These are phyloP conservation scores for Onychostoma macrolepis DNA, from an alignment of 2,113 vertebrate genomes.

Conservation along the genomic window DNA sequence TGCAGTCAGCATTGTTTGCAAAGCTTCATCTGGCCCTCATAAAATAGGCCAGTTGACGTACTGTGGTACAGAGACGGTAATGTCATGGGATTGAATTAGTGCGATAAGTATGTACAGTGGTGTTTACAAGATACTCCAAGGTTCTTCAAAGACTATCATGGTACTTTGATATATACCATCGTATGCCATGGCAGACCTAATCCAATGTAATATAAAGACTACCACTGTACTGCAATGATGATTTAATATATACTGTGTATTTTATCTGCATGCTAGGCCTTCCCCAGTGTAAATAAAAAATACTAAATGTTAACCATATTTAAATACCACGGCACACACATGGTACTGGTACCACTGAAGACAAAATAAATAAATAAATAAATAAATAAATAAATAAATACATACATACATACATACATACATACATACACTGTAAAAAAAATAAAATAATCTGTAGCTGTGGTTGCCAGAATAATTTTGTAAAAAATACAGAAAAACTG, in stretches of 20 bases:
- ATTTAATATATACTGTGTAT: background rate
- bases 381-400: too few relatives aligned
- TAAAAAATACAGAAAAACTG: too few relatives aligned
- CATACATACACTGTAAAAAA: too few relatives aligned
- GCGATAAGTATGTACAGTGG: background rate
- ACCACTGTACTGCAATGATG: background rate
- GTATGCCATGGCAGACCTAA: background rate
- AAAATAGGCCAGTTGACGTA: too few relatives aligned
- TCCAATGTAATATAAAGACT: background rate
- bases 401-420: too few relatives aligned
- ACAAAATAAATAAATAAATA: too few relatives aligned
- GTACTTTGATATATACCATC: background rate
- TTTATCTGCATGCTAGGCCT: background rate
- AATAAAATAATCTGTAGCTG: too few relatives aligned
- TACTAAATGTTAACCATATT: background rate
- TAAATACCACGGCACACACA: background rate
- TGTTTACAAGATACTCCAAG: background rate
- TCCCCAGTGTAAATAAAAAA: background rate
- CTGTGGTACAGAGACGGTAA: background rate
- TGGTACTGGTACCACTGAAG: too few relatives aligned
- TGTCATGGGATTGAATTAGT: background rate
- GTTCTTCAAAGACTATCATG: background rate
- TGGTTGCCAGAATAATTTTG: too few relatives aligned
- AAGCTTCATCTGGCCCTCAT: background rate
- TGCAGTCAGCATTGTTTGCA: slow-evolving; percentile 10